Percentiles rank a stretch among this genome's conserved stretches.
Evolutionary conservation across 2,113 vertebrate species (phyloP).

Genomic region (Tapirus terrestris): DNA sequence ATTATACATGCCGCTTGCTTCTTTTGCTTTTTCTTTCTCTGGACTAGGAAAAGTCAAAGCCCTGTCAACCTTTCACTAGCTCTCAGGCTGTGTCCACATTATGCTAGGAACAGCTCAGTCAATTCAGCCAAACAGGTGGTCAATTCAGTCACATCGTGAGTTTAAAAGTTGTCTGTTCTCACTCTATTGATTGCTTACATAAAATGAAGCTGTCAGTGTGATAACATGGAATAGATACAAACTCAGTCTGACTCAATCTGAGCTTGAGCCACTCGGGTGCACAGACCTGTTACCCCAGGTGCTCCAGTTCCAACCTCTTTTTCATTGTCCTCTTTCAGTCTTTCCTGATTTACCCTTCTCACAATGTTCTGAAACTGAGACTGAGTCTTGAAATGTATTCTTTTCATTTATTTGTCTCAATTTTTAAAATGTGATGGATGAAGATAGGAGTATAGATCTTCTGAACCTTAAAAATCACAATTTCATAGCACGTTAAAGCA

Average conservation of each 20-base stretch:
- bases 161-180: not conserved
- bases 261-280: not conserved
- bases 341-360: not conserved
- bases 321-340: not conserved
- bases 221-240: not conserved
- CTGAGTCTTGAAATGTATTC: not conserved
- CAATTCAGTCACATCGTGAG: not conserved
- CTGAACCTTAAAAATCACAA: not conserved
- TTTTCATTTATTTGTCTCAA: not conserved
- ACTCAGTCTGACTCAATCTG: not conserved
- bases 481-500: not conserved
- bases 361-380: not conserved
- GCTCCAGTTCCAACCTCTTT: not conserved
- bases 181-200: not conserved
- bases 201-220: not conserved
- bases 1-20: not conserved
- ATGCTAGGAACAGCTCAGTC: not conserved
- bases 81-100: not conserved
- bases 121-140: not conserved
- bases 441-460: not conserved
- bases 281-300: not conserved
- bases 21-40: not conserved
- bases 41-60: not conserved
- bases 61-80: not conserved
- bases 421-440: not conserved